These are phyloP conservation scores for Paracyclopina nana DNA, from an alignment of 1,140 invertebrate genomes.

Conservation along the genomic window DNA sequence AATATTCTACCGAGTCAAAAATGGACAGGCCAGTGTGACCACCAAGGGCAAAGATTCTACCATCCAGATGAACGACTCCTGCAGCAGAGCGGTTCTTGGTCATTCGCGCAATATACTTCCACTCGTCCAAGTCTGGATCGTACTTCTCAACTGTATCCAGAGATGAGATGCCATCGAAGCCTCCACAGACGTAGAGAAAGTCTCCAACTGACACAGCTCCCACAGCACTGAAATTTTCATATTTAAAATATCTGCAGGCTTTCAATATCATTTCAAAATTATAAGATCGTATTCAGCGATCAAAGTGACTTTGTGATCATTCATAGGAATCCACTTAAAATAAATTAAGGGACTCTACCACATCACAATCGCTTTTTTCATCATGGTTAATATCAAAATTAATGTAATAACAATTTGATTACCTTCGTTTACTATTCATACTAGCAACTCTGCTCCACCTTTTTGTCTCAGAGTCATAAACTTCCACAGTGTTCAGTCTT, in stretches of 20 bases:
- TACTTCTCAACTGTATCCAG: constrained; percentile 55
- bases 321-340: too few species aligned
- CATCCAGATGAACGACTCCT: constrained; percentile 59
- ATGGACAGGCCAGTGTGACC: constrained; percentile 74
- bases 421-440: constrained; percentile 66
- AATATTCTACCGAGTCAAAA: constrained; percentile 54
- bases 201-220: constrained; percentile 52
- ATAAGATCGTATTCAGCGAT: constrained; percentile 9
- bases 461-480: constrained; percentile 51
- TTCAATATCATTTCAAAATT: too few species aligned
- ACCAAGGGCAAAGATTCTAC: constrained; percentile 55
- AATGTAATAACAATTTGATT: constrained; percentile 16
- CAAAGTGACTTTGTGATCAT: not conserved
- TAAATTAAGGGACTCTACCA: too few species aligned
- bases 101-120: constrained; percentile 56
- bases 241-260: too few species aligned
- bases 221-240: constrained; percentile 39
- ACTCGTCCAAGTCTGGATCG: constrained; percentile 47
- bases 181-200: constrained; percentile 66
- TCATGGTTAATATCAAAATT: too few species aligned
- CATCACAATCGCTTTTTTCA: too few species aligned
- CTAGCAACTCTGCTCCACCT: constrained; percentile 55
- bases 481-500: constrained; percentile 62
- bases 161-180: constrained; percentile 48
- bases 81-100: constrained; percentile 69